These are phyloP conservation scores for Galerucella pusilla DNA, from an alignment of 2,888 invertebrate genomes.

Conservation along the genomic window DNA sequence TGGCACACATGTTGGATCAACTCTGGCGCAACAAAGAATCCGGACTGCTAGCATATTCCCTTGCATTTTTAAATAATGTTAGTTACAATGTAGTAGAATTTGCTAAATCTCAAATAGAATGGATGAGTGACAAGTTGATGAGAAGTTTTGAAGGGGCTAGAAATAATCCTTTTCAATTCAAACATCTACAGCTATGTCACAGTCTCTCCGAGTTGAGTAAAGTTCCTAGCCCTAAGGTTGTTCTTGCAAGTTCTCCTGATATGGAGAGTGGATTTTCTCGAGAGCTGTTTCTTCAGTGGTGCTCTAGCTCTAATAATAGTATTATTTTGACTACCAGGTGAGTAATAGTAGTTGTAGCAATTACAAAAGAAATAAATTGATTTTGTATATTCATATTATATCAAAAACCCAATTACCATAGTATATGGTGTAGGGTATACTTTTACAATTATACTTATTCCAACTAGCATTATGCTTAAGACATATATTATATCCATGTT, in stretches of 20 bases:
- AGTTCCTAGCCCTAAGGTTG: slow-evolving; percentile 93
- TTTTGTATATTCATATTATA: no score
- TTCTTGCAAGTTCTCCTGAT: slow-evolving; percentile 93
- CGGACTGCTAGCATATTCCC: slow-evolving; percentile 92
- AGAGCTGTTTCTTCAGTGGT: slow-evolving; percentile 95
- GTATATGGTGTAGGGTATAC: no score
- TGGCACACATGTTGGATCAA: slow-evolving; percentile 96
- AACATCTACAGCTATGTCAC: slow-evolving; percentile 94
- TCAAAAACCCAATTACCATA: no score
- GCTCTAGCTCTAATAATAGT: slow-evolving; percentile 89
- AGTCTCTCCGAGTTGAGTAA: slow-evolving; percentile 86
- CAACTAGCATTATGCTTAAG: no score
- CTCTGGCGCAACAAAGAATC: slow-evolving; percentile 96
- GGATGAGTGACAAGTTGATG: slow-evolving; percentile 99
- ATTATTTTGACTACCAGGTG: slow-evolving; percentile 91
- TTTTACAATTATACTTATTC: no score
- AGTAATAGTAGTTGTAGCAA: slow-evolving; percentile 31
- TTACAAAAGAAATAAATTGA: no score
- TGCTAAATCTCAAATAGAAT: slow-evolving; percentile 98
- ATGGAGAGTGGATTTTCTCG: slow-evolving; percentile 95
- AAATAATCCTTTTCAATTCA: slow-evolving; percentile 85
- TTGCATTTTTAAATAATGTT: slow-evolving; percentile 94
- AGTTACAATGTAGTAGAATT: slow-evolving; percentile 99
- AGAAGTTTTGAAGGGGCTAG: slow-evolving; percentile 88
- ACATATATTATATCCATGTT: no score